phyloP scores from a whole-genome alignment of 2,888 invertebrate species.

The Tineola bisselliella region DNA sequence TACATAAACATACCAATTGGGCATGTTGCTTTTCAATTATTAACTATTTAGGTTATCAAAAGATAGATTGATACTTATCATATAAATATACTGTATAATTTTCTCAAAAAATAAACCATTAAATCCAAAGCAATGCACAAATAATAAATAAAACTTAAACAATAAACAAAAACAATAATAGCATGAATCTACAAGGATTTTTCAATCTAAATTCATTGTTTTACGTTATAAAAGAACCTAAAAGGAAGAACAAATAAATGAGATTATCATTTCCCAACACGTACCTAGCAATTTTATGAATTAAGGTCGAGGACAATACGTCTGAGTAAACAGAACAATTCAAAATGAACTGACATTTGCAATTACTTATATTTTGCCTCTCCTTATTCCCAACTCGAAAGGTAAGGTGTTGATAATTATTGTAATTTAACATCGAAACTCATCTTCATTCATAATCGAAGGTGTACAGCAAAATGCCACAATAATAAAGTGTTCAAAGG shows the following conservation, averaged over 20 bases:
- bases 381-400: not conserved
- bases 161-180: not conserved
- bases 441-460: not conserved
- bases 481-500: not conserved
- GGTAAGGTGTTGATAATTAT: constrained; percentile 25
- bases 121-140: too few relatives aligned
- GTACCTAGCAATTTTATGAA: constrained; percentile 20
- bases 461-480: not conserved
- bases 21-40: too few relatives aligned
- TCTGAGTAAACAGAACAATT: not conserved
- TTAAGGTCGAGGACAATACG: constrained; percentile 42
- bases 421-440: constrained; percentile 23
- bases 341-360: constrained; percentile 6
- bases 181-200: not conserved
- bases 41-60: too few relatives aligned
- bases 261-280: constrained; percentile 6
- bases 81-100: too few relatives aligned
- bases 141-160: too few relatives aligned
- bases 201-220: not conserved
- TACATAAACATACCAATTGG: too few relatives aligned
- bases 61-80: too few relatives aligned
- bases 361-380: not conserved
- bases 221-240: not conserved
- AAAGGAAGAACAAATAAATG: not conserved
- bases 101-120: too few relatives aligned